These are phyloP conservation scores for Ormia ochracea DNA, from an alignment of 2,888 invertebrate genomes.

Conservation along the genomic window DNA sequence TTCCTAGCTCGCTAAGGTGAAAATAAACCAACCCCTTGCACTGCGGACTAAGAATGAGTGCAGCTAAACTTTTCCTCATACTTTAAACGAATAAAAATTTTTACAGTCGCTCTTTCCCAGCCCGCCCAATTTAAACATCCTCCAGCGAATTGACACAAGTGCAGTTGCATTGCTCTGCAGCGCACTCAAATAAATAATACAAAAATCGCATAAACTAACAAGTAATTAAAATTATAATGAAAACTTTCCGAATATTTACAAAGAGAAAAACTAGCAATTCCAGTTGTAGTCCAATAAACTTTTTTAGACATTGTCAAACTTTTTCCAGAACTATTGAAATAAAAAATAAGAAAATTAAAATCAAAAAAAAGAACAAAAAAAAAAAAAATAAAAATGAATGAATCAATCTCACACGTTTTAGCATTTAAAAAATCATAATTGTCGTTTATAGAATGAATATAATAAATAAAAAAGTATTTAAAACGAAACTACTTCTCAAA, in stretches of 20 bases:
- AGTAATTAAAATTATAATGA: not conserved
- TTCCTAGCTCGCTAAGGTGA: no score
- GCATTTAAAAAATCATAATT: conserved; percentile 46
- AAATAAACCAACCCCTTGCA: no score
- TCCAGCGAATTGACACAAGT: no score
- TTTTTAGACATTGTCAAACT: conserved; percentile 3
- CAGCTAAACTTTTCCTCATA: no score
- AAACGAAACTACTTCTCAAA: no score
- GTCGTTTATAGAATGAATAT: conserved; percentile 50
- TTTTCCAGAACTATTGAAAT: conserved; percentile 18
- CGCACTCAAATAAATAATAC: not conserved
- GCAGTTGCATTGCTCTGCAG: no score
- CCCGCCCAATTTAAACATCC: no score
- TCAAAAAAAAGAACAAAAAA: conserved; percentile 19
- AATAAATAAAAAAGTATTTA: no score
- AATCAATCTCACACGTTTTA: conserved; percentile 9
- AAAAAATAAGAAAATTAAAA: not conserved
- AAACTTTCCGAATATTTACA: conserved; percentile 47
- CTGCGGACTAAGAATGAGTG: no score
- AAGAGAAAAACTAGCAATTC: not conserved
- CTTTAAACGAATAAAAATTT: no score
- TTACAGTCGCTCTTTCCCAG: no score
- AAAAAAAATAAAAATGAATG: not conserved
- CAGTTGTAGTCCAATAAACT: not conserved
- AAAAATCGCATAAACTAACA: not conserved